Percentiles rank a stretch among this genome's conserved stretches.
phyloP scores from a whole-genome alignment of 37 sponge, comb jelly and placozoan genomes.

The Tethya wilhelma region DNA sequence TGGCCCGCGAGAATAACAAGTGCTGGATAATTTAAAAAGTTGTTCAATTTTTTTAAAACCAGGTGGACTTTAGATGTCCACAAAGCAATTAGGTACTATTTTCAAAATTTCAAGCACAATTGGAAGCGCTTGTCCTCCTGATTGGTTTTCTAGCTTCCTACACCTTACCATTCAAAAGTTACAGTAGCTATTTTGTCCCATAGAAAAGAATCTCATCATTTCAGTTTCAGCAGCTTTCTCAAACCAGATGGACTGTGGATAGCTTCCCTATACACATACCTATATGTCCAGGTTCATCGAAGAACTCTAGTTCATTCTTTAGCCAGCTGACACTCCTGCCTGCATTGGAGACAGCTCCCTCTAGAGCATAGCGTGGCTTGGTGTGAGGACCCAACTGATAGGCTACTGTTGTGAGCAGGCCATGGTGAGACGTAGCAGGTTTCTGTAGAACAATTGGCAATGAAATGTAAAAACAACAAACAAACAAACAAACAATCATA shows the following conservation, averaged over 20 bases:
- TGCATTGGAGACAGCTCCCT: constrained; percentile 96
- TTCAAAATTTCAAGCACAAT: too few species aligned
- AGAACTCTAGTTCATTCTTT: constrained; percentile 80
- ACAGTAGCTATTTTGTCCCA: too few species aligned
- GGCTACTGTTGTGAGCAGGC: constrained; percentile 95
- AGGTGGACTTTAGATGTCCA: too few species aligned
- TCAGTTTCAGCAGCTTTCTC: too few species aligned
- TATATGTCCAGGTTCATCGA: constrained; percentile 65
- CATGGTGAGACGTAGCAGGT: constrained; percentile 62
- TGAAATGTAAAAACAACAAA: constrained; percentile 3
- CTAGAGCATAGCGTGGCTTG: constrained; percentile 82
- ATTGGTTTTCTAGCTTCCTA: too few species aligned
- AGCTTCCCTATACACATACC: too few species aligned
- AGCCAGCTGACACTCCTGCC: constrained; percentile 94
- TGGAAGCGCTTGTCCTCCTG: too few species aligned
- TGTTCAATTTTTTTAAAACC: too few species aligned
- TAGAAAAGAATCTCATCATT: not conserved
- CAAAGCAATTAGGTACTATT: too few species aligned
- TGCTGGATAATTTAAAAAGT: too few species aligned
- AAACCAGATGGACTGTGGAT: not conserved
- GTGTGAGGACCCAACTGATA: constrained; percentile 80
- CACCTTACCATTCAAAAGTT: too few species aligned
- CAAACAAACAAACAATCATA: constrained; percentile 19
- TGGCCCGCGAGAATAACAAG: too few species aligned
- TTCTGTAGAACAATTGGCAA: not conserved